Conservation (phyloP, 2,113 vertebrate species). For the Rynchops niger region DNA sequence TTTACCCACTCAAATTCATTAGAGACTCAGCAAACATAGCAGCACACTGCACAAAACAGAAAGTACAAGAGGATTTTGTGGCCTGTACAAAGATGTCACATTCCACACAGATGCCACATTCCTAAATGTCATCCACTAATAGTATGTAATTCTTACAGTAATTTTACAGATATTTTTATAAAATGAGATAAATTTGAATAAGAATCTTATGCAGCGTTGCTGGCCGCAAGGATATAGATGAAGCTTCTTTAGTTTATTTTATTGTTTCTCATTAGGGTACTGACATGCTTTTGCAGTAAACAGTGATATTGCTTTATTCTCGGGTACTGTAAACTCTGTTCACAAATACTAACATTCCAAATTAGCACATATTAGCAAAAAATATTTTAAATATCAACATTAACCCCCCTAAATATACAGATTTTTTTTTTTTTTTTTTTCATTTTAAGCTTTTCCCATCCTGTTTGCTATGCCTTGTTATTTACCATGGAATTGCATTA, state of each 20-base stretch:
- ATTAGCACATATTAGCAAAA: not conserved
- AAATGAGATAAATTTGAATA: slow-evolving; percentile 35
- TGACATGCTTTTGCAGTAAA: not conserved
- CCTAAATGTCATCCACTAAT: slow-evolving; percentile 29
- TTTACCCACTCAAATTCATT: slow-evolving; percentile 24
- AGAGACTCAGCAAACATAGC: slow-evolving; percentile 49
- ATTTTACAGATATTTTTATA: slow-evolving; percentile 34
- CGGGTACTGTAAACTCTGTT: not conserved
- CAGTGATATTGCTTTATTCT: not conserved
- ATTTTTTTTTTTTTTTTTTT: too few species aligned
- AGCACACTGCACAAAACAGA: not conserved
- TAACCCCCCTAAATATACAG: not conserved
- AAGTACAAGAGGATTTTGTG: slow-evolving; percentile 31
- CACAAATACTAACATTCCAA: not conserved
- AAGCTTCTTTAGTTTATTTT: not conserved
- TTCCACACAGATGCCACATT: not conserved
- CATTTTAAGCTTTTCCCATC: not conserved
- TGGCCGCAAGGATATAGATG: not conserved
- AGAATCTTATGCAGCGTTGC: slow-evolving; percentile 5
- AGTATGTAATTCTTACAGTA: slow-evolving; percentile 17
- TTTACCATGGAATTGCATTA: not conserved
- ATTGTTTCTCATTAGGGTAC: not conserved
- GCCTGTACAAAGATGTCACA: not conserved
- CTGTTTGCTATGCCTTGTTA: not conserved
- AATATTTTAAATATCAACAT: not conserved